Evolutionary conservation across 2,888 invertebrate species (phyloP), one percentile per base, ranked within the genome.

Genomic region (Halocaridina rubra): DNA sequence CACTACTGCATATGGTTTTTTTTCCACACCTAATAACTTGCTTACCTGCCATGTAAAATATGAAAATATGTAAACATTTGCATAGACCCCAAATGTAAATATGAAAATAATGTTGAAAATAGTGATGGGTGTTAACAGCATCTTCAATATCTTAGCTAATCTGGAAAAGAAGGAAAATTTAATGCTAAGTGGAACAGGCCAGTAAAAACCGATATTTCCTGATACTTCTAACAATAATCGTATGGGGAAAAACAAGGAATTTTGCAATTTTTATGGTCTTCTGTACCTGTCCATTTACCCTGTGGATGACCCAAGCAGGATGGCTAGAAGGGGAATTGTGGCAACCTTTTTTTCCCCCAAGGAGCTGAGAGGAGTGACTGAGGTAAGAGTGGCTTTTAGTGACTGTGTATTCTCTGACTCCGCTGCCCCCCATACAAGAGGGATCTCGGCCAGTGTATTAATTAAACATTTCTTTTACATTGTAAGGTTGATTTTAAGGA

Each of bases 71-170:
- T 87, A 87, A 13, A 69, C 46, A 46, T 84, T 80, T 10, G 84
- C 71, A 78, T 81, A 80, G 72, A 82, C 77, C 16, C 84, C 85
- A 57, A 86, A 86, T 24, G 80, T 79, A 67, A 85, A 72, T 19
- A 61, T 46, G 67, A 85, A 84, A 13, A 79, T 8, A 10, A 84
- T 57, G 69, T 33, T 71, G 89, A 88, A 86, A 77, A 79, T 33
- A 80, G 85, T 78, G 39, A 77, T 1, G 3, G 87, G 79, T 3
- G 85, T 78, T 71, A 87, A 30, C 27, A 81, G 4, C 46, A 24
- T 76, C 22, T 69, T 39, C 59, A 87, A 22, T n/a, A 81, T 39
- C 64, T 72, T 72, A 3, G 78, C 74, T 59, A 88, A 71, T 39
- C 85, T 87, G 67, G 29, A 39, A n/a, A 19, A 39, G 13, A 33